Conservation (phyloP, 2,888 invertebrate species). For the Drosophila dives region DNA sequence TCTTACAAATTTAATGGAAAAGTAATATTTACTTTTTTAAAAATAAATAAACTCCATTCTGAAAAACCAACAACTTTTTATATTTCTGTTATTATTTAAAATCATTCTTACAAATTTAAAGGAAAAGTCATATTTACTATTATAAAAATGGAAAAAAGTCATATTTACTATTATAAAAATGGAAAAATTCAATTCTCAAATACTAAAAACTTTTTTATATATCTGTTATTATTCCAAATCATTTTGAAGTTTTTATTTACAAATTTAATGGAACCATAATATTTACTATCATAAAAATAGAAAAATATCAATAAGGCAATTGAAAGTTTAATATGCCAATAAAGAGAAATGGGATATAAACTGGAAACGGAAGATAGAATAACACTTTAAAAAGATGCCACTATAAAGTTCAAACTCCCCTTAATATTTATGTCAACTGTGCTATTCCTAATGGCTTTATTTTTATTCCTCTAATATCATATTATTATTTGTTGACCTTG, state of each 20-base stretch:
- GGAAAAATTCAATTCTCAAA: not conserved
- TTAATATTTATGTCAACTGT: not conserved
- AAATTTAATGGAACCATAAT: not conserved
- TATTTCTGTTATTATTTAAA: not conserved
- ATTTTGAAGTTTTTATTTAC: not conserved
- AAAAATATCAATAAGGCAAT: not conserved
- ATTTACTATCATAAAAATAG: not conserved
- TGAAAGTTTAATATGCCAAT: not conserved
- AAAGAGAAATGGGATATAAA: not conserved
- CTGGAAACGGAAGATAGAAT: not conserved
- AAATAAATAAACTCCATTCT: not conserved
- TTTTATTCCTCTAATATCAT: not conserved
- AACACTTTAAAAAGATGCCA: not conserved
- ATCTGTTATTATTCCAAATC: not conserved
- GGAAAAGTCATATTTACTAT: not conserved
- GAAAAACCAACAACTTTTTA: not conserved
- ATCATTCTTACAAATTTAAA: not conserved
- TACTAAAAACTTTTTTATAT: too few relatives aligned
- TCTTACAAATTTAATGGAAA: not conserved
- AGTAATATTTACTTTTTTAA: not conserved
- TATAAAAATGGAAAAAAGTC: too few relatives aligned
- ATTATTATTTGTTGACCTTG: not conserved
- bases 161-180: not conserved
- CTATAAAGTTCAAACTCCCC: not conserved
- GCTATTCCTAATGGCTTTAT: not conserved